phyloP scores from a whole-genome alignment of 2,888 invertebrate species.

The Fragum whitleyi region DNA sequence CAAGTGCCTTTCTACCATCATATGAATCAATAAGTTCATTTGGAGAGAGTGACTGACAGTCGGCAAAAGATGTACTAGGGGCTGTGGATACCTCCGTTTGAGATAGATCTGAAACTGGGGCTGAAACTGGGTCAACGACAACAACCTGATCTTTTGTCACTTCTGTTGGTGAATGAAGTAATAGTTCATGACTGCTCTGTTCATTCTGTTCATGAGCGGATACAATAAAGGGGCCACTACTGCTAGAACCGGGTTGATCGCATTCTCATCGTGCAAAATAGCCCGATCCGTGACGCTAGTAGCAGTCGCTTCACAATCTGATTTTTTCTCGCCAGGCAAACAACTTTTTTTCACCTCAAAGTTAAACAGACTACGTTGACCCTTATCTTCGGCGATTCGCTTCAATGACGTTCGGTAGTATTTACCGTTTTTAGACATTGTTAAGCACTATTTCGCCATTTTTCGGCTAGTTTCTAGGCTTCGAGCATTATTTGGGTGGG shows the following conservation, averaged over 20 bases:
- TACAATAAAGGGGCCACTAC: background rate
- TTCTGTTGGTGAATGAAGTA: background rate
- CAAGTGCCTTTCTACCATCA: constrained; percentile 20
- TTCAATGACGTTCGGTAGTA: background rate
- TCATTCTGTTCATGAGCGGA: background rate
- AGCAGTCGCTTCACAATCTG: background rate
- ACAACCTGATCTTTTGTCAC: too few species aligned
- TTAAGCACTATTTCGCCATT: background rate
- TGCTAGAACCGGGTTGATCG: background rate
- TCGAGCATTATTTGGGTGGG: too few species aligned
- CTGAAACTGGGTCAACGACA: background rate
- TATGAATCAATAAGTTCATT: background rate
- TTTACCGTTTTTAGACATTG: constrained; percentile 3
- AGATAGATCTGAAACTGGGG: background rate
- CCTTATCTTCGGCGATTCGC: background rate
- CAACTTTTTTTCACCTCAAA: background rate
- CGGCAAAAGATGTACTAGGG: background rate
- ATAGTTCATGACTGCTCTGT: too few species aligned
- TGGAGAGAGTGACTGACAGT: background rate
- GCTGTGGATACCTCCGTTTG: background rate
- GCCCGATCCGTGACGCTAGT: too few species aligned
- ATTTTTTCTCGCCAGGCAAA: background rate
- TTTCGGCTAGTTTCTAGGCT: too few species aligned
- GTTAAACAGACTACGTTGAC: background rate
- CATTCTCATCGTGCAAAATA: background rate